Percentiles rank a stretch among this genome's conserved stretches.
phyloP scores from a whole-genome alignment of 2,888 invertebrate genomes.

The Invenusta paracnida region DNA sequence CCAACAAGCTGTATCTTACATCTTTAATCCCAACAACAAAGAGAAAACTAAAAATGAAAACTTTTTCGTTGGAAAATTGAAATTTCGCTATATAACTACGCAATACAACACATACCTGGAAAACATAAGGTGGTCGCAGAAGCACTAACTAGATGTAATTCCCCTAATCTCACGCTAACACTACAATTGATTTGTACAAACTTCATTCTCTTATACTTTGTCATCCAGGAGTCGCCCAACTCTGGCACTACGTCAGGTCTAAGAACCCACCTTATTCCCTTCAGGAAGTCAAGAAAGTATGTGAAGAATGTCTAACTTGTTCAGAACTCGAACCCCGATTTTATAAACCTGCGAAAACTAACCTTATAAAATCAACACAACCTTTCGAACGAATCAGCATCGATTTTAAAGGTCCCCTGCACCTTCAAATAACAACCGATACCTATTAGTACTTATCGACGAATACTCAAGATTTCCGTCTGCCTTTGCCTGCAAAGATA shows the following conservation, averaged over 20 bases:
- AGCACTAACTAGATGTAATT: neutral
- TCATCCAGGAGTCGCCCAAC: neutral
- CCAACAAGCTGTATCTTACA: neutral
- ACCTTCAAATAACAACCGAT: too few relatives aligned
- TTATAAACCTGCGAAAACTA: neutral
- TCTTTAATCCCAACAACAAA: neutral
- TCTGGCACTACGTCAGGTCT: neutral
- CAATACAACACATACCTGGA: neutral
- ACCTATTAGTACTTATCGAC: slow-evolving; percentile 47
- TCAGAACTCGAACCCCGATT: neutral
- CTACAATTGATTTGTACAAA: neutral
- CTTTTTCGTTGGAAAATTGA: neutral
- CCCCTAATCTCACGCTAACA: too few relatives aligned
- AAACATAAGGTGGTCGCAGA: neutral
- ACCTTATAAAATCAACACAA: neutral
- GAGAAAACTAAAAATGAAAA: neutral
- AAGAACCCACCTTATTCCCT: neutral
- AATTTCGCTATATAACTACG: neutral
- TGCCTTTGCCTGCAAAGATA: slow-evolving; percentile 46
- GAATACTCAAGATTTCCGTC: slow-evolving; percentile 48
- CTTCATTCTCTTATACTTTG: neutral
- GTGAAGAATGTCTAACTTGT: neutral
- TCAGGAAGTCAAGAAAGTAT: neutral
- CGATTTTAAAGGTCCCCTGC: neutral
- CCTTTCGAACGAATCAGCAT: neutral